Percentiles rank a stretch among this genome's conserved stretches.
Evolutionary conservation across 2,888 invertebrate genomes (phyloP).

Genomic region (Papilio protenor): DNA sequence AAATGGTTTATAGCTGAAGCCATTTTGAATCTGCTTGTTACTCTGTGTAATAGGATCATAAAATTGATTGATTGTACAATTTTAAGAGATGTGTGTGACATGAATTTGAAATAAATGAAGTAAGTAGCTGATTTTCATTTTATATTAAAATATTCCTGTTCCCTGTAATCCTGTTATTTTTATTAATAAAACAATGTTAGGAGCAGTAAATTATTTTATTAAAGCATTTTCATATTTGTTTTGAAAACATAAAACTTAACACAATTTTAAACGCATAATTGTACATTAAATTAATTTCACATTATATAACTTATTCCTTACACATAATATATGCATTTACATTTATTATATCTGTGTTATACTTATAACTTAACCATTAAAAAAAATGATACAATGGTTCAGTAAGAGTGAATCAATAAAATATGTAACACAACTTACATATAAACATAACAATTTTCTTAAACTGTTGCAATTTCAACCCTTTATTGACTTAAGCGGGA

Average conservation of each 20-base stretch:
- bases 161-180: background rate
- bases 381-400: constrained; percentile 19
- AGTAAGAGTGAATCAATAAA: constrained; percentile 17
- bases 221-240: constrained; percentile 31
- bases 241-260: constrained; percentile 16
- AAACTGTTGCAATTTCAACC: constrained; percentile 10
- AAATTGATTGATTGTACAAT: background rate
- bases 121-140: background rate
- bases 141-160: background rate
- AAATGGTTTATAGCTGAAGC: background rate
- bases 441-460: background rate
- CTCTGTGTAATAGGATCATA: background rate
- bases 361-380: constrained; percentile 11
- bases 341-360: background rate
- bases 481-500: constrained; percentile 68
- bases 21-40: background rate
- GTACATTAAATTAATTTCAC: constrained; percentile 17
- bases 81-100: constrained; percentile 13
- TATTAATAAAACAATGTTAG: background rate
- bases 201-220: constrained; percentile 17
- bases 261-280: constrained; percentile 14
- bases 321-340: background rate
- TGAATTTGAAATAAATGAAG: constrained; percentile 28
- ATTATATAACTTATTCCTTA: constrained; percentile 12
- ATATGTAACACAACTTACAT: constrained; percentile 8